Base-by-base conservation (phyloP, 2,888 invertebrate genomes). In the Cantharis flavilabris region DNA sequence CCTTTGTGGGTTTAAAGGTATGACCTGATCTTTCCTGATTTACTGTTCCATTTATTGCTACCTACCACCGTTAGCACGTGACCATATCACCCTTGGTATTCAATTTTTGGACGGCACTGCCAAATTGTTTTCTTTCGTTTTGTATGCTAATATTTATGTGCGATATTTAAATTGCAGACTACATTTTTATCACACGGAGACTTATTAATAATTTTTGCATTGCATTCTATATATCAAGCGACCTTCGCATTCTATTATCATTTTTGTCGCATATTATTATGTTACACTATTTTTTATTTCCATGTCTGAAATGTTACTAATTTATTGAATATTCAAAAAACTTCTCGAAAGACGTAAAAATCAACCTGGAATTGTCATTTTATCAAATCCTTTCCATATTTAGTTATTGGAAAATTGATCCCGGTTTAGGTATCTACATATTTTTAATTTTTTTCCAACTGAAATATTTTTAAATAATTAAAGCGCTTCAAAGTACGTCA, bases 41-140 rank as follows among this genome's bases (percentile, higher is more conserved):
- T 74, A 74, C 33, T 74, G 70, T 74, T 69, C 63, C 69, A 69
- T 69, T 73, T 62, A 62, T 49, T 69, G 28, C 73, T 73, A 73
- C 69, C 69, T 73, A 73, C 65, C 65, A 67, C 20, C 65, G 73
- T 62, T 69, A 72, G 73, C 73, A 73, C 73, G 73, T 73, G 73
- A 69, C 73, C 67, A 20, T 26, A 26, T 49, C 49, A 49, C 49
- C 49, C 49, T 49, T 49, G 13, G 49, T 49, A 49, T n/a, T 13
- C 5, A n/a, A 49, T 49, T 49, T 49, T 49, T 49, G 49, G 49
- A 49, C 49, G 49, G 7, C n/a, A 49, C n/a, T 49, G 49, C 49
- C 49, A 49, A 49, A 49, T 49, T 49, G 49, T 49, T 49, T 49
- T 49, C 7, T 49, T 49, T 49, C 49, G n/a, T 49, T 49, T 49